Evolutionary conservation across 2,113 vertebrate genomes (phyloP), one percentile per base, ranked within the genome.

Genomic region (Piaya cayana): DNA sequence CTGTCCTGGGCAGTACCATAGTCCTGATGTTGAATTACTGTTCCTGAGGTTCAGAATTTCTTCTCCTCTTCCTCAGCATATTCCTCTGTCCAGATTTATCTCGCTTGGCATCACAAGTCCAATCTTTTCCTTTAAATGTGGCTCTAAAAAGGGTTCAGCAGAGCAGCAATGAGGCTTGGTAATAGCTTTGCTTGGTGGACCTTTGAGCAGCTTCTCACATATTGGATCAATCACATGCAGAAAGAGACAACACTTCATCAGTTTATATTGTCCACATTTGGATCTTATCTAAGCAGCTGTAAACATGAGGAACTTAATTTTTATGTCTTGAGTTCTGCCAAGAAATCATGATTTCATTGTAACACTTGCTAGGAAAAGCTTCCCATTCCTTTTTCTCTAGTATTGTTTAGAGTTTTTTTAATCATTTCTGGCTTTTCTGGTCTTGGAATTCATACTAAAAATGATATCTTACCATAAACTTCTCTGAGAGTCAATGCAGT

Each of bases 61-160:
- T 83, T 32, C 16, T 82, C 6, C 49, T 75, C 5, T 71, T 82
- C n/a, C 21, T n/a, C 2, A n/a, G 22, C 5, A 2, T 47, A 6
- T 59, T 71, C 43, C 34, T 15, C 27, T 53, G 20, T n/a, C 37
- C 23, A 12, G 18, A 39, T 52, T 49, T 52, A 17, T 16, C 65
- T 50, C 1, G 3, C 32, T 64, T 43, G 55, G 39, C 55, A 50
- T 9, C 2, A 0, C 36, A 34, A 47, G 34, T 17, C n/a, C 1
- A 0, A 37, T 52, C 36, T 42, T 27, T 67, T 79, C 26, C 19
- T 83, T 79, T 36, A 26, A 64, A 68, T 19, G 63, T 12, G 26
- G 7, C 53, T 81, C 52, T 49, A 5, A 23, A 58, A 72, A 77
- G 32, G 27, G 29, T 55, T 55, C 23, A 45, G 55, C 32, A 43